Evolutionary conservation across 1,140 invertebrate species (phyloP), one percentile per base, ranked within the genome.

Genomic region (Centruroides sculpturatus): DNA sequence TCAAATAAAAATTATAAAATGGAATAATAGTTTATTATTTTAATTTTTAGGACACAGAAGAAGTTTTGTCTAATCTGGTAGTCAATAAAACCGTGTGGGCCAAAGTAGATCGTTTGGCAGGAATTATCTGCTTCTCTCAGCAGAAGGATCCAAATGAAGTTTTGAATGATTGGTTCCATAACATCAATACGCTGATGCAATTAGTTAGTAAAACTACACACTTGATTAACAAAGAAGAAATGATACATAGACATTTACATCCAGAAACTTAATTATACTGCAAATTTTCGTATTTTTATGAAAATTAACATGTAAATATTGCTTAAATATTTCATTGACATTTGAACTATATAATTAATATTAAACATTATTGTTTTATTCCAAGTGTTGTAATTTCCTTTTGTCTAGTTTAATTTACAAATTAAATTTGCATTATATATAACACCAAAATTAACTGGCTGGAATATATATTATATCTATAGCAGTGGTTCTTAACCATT

Each of bases 161-260:
- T 47, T 80, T 99, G 4, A 98, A 99, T 73, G 87, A 92, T 63
- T 99, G 96, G 96, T 86, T 91, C 2, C 82, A 83, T 61, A 92
- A 94, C 70, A 79, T 98, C 3, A 87, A 88, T 63, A 82, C 87
- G 59, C 76, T 99, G 36, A 99, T 99, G 92, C 84, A 88, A 57
- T 82, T 97, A 46, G 89, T 99, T 9, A 97, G 96, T 75, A 93
- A 97, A 72, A 97, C 94, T 0, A 97, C 92, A 54, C 96, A 99
- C 80, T 79, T 99, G 49, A 98, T 99, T 71, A 97, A 98, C 74
- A 98, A 98, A 73, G 92, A 97, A 76, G 92, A 97, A 77, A 93
- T 92, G 80, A 83, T 93, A 8, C 87, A 92, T 9, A 65, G 60
- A 55, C 64, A 65, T 56, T 50, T 65, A 23, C 47, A 57, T 41